Percentiles rank a stretch among this genome's conserved stretches.
phyloP scores from a whole-genome alignment of 2,113 vertebrate genomes.

The Thunnus thynnus region DNA sequence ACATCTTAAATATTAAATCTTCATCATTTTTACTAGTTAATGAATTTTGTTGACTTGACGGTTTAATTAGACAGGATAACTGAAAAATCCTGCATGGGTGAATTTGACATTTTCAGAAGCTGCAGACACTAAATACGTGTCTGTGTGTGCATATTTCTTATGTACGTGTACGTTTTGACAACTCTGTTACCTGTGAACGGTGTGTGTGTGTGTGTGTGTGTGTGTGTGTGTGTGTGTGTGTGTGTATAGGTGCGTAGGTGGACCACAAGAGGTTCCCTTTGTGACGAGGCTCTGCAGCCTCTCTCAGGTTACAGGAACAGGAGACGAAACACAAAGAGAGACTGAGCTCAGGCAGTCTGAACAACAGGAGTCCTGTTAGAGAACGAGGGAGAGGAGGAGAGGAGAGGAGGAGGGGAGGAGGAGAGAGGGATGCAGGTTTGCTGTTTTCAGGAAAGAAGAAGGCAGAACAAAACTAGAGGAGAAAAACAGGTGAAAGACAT shows the following conservation, averaged over 20 bases:
- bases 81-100: too few species aligned
- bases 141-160: neutral
- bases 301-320: conserved; percentile 70
- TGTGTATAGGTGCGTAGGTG: neutral
- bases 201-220: neutral
- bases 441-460: too few species aligned
- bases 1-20: too few species aligned
- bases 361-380: conserved; percentile 62
- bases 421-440: neutral
- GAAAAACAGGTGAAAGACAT: too few species aligned
- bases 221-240: conserved; percentile 6
- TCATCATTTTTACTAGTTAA: too few species aligned
- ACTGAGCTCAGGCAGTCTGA: conserved; percentile 62
- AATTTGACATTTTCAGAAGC: conserved; percentile 15
- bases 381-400: neutral
- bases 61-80: too few species aligned
- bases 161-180: too few species aligned
- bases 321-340: conserved; percentile 63
- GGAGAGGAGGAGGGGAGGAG: neutral
- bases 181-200: too few species aligned
- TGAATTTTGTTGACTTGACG: too few species aligned
- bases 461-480: too few species aligned
- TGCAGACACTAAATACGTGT: neutral
- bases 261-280: conserved; percentile 55
- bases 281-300: neutral